Evolutionary conservation across 2,888 invertebrate genomes (phyloP).

Genomic region (Stegophylla sp.): DNA sequence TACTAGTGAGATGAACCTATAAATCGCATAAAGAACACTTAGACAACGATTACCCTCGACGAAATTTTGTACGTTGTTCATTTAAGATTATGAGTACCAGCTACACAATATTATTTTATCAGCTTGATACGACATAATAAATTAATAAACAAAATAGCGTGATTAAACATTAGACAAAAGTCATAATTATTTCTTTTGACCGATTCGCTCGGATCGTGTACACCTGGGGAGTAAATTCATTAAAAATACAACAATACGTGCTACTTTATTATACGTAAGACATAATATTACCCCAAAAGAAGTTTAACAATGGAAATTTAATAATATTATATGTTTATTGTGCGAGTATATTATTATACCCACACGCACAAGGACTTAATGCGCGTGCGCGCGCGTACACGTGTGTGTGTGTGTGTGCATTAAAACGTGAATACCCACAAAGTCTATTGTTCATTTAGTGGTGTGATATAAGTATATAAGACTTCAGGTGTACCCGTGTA

Average conservation of each 20-base stretch:
- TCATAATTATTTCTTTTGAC: not conserved
- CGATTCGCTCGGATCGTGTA: not conserved
- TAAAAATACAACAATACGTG: constrained; percentile 18
- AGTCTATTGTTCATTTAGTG: not conserved
- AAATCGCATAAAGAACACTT: too few relatives aligned
- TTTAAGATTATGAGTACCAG: too few relatives aligned
- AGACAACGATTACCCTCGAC: too few relatives aligned
- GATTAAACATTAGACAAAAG: not conserved
- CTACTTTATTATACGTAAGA: not conserved
- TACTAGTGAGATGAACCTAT: too few relatives aligned
- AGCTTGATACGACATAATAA: too few relatives aligned
- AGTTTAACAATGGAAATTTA: constrained; percentile 30
- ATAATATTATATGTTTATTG: constrained; percentile 26
- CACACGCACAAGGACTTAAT: too few relatives aligned
- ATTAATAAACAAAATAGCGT: constrained; percentile 25
- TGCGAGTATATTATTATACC: not conserved
- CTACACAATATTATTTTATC: too few relatives aligned
- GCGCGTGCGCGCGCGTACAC: too few relatives aligned
- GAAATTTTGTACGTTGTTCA: too few relatives aligned
- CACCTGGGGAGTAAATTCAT: constrained; percentile 19
- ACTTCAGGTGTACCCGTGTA: not conserved
- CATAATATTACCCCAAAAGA: not conserved
- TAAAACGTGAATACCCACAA: constrained; percentile 23
- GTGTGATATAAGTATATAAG: not conserved
- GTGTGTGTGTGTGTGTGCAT: not conserved